Percentiles rank a stretch among this genome's conserved stretches.
Evolutionary conservation across 1,140 invertebrate genomes (phyloP).

Genomic region (Aphaenogaster ashmeadi): DNA sequence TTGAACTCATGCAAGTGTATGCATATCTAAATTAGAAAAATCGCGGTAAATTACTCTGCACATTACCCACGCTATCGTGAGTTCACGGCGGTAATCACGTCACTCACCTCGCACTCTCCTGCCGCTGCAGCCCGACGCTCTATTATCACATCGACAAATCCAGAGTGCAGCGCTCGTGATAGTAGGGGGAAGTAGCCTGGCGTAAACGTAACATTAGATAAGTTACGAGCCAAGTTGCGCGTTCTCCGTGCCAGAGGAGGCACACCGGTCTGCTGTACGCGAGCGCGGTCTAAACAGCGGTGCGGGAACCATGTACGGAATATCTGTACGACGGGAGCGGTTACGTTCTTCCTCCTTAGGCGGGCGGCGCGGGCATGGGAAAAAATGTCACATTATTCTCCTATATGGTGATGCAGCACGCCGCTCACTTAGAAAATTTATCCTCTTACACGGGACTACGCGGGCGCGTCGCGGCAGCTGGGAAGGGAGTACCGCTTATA

Average conservation of each 20-base stretch:
- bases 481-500: constrained; percentile 68
- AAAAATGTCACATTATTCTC: constrained; percentile 85
- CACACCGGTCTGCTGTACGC: constrained; percentile 31
- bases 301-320: constrained; percentile 81
- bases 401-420: constrained; percentile 83
- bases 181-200: constrained; percentile 45
- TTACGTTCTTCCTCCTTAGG: constrained; percentile 74
- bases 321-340: constrained; percentile 77
- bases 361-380: constrained; percentile 64
- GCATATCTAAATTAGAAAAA: constrained; percentile 18
- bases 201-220: constrained; percentile 77
- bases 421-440: constrained; percentile 82
- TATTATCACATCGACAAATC: constrained; percentile 77
- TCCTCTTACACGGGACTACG: constrained; percentile 66
- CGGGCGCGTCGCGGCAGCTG: constrained; percentile 44
- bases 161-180: constrained; percentile 41
- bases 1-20: not conserved
- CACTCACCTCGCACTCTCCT: constrained; percentile 1
- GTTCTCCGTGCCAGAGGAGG: constrained; percentile 55
- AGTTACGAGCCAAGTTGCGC: constrained; percentile 66
- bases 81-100: constrained; percentile 9
- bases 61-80: constrained; percentile 20
- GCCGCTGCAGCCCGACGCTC: constrained; percentile 56
- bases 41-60: not conserved
- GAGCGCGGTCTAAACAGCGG: constrained; percentile 56